Evolutionary conservation across 2,113 vertebrate species (phyloP).

Genomic region (Labrus mixtus): DNA sequence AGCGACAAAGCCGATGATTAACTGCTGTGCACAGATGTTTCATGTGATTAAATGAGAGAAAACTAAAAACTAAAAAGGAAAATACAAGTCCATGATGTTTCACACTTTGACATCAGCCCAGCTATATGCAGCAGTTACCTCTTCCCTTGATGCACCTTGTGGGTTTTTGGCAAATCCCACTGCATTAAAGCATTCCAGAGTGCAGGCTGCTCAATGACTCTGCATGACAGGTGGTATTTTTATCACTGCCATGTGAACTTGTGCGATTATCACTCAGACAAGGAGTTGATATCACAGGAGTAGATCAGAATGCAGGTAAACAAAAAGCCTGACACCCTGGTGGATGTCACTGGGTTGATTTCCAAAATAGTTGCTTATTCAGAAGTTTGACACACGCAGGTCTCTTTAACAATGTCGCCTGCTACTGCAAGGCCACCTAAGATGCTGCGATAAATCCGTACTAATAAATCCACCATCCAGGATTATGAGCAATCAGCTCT

Average conservation of each 20-base stretch:
- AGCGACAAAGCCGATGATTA: background rate
- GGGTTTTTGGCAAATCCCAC: slow-evolving; percentile 38
- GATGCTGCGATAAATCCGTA: background rate
- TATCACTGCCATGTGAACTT: slow-evolving; percentile 1
- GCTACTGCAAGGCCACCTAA: background rate
- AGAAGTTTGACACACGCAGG: slow-evolving; percentile 10
- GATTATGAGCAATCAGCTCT: slow-evolving; percentile 1
- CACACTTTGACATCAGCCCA: background rate
- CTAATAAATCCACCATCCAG: background rate
- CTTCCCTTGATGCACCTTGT: slow-evolving; percentile 19
- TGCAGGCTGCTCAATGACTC: slow-evolving; percentile 35
- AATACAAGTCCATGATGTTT: slow-evolving; percentile 11
- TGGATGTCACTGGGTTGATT: slow-evolving; percentile 1
- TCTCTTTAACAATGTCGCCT: background rate
- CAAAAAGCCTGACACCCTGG: background rate
- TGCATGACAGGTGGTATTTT: slow-evolving; percentile 9
- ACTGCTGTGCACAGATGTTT: background rate
- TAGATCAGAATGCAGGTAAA: background rate
- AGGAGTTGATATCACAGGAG: background rate
- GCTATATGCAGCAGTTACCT: slow-evolving; percentile 18
- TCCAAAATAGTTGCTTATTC: slow-evolving; percentile 1
- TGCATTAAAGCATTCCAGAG: slow-evolving; percentile 22
- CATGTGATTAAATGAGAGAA: background rate
- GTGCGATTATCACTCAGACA: background rate
- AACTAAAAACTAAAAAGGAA: background rate